Conservation (phyloP, 2,113 vertebrate genomes). For the Triplophysa dalaica region DNA sequence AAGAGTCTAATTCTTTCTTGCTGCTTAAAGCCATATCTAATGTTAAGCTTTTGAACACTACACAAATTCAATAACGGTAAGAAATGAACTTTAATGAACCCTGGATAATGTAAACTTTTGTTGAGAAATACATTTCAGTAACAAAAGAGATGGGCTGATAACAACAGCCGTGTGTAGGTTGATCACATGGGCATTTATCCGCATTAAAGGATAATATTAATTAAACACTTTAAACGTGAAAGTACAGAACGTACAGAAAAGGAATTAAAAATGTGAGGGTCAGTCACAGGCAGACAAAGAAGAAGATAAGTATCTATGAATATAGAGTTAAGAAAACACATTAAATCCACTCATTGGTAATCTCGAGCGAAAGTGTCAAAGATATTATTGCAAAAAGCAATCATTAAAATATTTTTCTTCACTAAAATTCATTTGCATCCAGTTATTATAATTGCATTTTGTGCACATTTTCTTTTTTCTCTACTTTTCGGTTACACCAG, state of each 20-base stretch:
- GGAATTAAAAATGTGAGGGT: neutral
- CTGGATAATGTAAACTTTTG: neutral
- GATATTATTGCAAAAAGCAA: neutral
- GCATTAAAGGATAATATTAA: neutral
- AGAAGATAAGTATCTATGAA: neutral
- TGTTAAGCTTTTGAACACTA: neutral
- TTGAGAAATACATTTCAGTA: neutral
- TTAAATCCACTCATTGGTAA: slow-evolving; percentile 6
- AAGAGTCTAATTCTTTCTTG: neutral
- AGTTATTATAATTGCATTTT: slow-evolving; percentile 22
- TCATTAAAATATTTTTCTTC: neutral
- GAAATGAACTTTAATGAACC: slow-evolving; percentile 30
- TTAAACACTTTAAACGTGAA: neutral
- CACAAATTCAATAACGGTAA: neutral
- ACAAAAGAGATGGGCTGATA: neutral
- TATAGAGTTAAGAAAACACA: neutral
- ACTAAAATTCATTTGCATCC: slow-evolving; percentile 20
- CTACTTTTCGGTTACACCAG: slow-evolving; percentile 3
- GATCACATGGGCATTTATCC: slow-evolving; percentile 2
- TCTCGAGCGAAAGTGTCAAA: neutral
- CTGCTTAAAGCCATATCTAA: slow-evolving; percentile 5
- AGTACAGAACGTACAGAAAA: neutral
- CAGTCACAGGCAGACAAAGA: neutral
- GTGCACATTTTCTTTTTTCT: neutral
- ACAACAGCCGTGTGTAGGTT: neutral